phyloP scores from a whole-genome alignment of 2,888 invertebrate species.

The Prenolepis imparis region DNA sequence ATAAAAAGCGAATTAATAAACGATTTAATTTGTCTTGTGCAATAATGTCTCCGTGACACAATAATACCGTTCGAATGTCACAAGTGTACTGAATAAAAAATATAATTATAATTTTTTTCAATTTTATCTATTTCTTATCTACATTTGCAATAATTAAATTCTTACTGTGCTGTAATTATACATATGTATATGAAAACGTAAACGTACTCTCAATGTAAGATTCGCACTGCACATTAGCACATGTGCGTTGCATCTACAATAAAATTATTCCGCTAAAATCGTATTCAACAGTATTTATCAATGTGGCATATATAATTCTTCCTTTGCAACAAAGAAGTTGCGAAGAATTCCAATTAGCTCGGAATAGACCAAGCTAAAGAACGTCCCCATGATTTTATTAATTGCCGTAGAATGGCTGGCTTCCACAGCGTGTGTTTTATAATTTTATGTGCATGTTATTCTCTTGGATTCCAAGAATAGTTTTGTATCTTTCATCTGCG shows the following conservation, averaged over 20 bases:
- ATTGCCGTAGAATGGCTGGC: not conserved
- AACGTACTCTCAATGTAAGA: not conserved
- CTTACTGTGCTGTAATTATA: not conserved
- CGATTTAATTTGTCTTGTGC: not conserved
- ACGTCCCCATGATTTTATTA: slow-evolving; percentile 22
- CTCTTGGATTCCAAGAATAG: slow-evolving; percentile 25
- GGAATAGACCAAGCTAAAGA: not conserved
- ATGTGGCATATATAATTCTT: slow-evolving; percentile 18
- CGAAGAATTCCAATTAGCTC: slow-evolving; percentile 6
- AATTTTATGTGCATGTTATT: slow-evolving; percentile 23
- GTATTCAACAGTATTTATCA: slow-evolving; percentile 18
- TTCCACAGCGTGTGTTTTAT: not conserved
- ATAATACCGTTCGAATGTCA: not conserved
- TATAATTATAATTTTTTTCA: not conserved
- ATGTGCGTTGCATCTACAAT: not conserved
- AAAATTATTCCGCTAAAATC: slow-evolving; percentile 7
- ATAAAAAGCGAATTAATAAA: not conserved
- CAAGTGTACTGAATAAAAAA: not conserved
- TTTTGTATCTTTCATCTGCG: not conserved
- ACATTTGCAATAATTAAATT: not conserved
- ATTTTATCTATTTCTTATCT: not conserved
- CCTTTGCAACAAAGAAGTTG: slow-evolving; percentile 2
- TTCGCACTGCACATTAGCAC: not conserved
- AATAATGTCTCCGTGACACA: not conserved
- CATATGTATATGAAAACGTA: not conserved